Evolutionary conservation across 2,113 vertebrate species (phyloP), one percentile per base, ranked within the genome.

Genomic region (Cheirogaleus medius): DNA sequence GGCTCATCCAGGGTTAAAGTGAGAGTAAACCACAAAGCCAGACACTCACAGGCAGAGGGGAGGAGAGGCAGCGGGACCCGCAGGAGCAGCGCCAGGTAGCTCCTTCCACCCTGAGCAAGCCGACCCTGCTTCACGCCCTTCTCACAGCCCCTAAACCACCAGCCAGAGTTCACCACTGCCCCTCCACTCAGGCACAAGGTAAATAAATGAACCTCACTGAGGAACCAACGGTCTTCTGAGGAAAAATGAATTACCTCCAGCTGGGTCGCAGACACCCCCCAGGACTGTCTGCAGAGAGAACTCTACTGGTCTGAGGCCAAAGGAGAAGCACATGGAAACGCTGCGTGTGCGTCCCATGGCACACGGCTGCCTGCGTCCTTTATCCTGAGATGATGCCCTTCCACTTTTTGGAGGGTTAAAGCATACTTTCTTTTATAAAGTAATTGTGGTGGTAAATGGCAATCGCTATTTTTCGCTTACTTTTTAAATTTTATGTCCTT

Each of bases 311-410:
- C 54, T 47, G 54, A 32, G 54, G 74, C 8, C 42, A 18, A 27
- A 37, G 44, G 21, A 21, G 32, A 69, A 49, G 52, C 21, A 8
- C 1, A n/a, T 1, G 1, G 78, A 25, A 44, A 20, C 32, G 6
- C 29, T 25, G 5, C 0, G 8, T 42, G 88, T 47, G 21, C 3
- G 4, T 2, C 27, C 17, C 6, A 0, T 8, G 39, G 42, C 0
- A 5, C 8, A 3, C 3, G 13, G 44, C 8, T 3, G 44, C 89
- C 29, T 8, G 17, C 1, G 9, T 18, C 77, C 23, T 8, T 39
- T 25, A 3, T 32, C 25, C 78, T 5, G 21, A 49, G 49, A 14
- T 58, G 42, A 23, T 1, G 71, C 42, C 20, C 49, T 60, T 11
- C 13, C 32, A 34, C 44, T 4, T 18, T 29, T 17, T 0, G 15